Evolutionary conservation across 2,113 vertebrate species (phyloP).

Genomic region (Conger conger): DNA sequence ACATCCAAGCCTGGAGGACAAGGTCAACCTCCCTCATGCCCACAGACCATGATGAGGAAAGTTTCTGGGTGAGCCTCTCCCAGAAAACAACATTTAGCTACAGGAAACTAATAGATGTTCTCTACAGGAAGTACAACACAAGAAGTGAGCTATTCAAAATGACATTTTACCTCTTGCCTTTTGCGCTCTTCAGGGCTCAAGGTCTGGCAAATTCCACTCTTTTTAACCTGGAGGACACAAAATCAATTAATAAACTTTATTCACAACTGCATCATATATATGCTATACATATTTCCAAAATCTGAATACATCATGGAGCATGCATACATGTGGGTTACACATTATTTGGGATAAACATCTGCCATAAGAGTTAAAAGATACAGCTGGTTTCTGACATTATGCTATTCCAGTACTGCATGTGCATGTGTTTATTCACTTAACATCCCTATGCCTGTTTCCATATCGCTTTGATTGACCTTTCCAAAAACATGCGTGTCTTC

Average conservation of each 20-base stretch:
- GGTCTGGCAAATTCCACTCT: conserved; percentile 76
- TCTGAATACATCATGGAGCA: too few relatives aligned
- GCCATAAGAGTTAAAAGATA: not conserved
- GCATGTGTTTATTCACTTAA: conserved; percentile 10
- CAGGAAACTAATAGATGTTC: not conserved
- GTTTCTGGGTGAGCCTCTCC: not conserved
- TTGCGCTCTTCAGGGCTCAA: conserved; percentile 89
- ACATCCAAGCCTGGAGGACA: not conserved
- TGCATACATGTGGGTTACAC: too few relatives aligned
- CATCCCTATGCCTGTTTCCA: not conserved
- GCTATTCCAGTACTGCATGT: not conserved
- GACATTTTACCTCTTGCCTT: conserved; percentile 84
- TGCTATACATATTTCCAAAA: too few relatives aligned
- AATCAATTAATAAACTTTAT: not conserved
- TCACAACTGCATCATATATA: not conserved
- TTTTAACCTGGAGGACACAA: conserved; percentile 78
- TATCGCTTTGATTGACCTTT: not conserved
- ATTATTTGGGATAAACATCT: not conserved
- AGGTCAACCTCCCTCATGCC: not conserved
- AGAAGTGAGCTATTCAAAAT: not conserved
- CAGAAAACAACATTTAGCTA: not conserved
- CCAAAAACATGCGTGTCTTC: not conserved
- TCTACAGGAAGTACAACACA: not conserved
- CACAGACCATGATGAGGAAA: not conserved
- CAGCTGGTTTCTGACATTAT: not conserved